Evolutionary conservation across 2,797 vertebrate species (phyloP).

Genomic region (Protonibea diacanthus): DNA sequence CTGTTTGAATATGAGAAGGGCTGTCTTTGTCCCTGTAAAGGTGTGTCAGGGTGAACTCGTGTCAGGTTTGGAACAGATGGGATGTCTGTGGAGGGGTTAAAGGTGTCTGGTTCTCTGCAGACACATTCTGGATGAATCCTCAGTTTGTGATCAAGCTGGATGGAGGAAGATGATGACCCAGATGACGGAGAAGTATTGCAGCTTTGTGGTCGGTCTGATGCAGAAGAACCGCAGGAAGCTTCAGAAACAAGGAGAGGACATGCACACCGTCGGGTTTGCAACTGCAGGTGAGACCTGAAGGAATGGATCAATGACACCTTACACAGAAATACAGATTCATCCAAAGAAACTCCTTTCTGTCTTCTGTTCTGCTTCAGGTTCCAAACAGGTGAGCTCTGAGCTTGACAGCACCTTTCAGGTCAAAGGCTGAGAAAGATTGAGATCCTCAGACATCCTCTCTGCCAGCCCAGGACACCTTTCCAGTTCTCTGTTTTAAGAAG

Average conservation of each 20-base stretch:
- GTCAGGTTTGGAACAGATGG: neutral
- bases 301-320: no score
- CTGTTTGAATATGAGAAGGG: neutral
- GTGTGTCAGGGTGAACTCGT: no score
- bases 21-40: neutral
- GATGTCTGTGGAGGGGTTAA: neutral
- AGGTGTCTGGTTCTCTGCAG: constrained; percentile 66
- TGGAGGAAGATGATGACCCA: constrained; percentile 86
- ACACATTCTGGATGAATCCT: constrained; percentile 92
- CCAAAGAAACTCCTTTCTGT: neutral
- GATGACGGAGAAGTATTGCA: constrained; percentile 80
- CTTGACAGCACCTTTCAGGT: neutral
- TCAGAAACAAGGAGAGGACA: constrained; percentile 85
- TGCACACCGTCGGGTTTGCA: constrained; percentile 90
- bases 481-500: neutral
- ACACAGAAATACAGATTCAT: neutral
- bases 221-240: constrained; percentile 90
- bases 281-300: constrained; percentile 76
- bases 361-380: constrained; percentile 67
- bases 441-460: neutral
- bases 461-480: neutral
- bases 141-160: constrained; percentile 90
- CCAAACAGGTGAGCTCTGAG: constrained; percentile 79
- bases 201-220: constrained; percentile 89
- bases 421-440: neutral